These are phyloP conservation scores for Heliconius ethilla DNA, from an alignment of 2,888 invertebrate genomes.

Conservation along the genomic window DNA sequence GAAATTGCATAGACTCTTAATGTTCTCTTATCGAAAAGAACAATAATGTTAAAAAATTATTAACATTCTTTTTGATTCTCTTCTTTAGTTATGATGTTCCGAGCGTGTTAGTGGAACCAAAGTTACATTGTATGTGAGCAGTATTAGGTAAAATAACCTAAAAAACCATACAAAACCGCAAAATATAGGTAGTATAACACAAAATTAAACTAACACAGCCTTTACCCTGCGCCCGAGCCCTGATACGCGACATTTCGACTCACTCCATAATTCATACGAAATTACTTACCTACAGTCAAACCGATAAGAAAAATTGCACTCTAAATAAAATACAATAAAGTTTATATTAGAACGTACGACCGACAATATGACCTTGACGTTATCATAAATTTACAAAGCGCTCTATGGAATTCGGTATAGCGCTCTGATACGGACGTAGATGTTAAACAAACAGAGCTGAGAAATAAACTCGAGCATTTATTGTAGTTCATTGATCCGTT, in stretches of 20 bases:
- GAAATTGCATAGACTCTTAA: background rate
- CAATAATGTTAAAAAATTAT: too few relatives aligned
- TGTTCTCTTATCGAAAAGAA: too few relatives aligned
- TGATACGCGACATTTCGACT: slow-evolving; percentile 5
- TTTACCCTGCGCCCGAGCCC: slow-evolving; percentile 4
- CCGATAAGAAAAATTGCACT: background rate
- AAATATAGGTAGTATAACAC: background rate
- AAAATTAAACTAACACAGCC: background rate
- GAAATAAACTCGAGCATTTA: slow-evolving; percentile 1
- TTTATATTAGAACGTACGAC: background rate
- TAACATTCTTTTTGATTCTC: too few relatives aligned
- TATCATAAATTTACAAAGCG: slow-evolving; percentile 38
- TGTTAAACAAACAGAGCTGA: slow-evolving; percentile 30
- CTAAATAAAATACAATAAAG: background rate
- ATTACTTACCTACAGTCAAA: background rate
- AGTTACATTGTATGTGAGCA: too few relatives aligned
- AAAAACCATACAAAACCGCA: background rate
- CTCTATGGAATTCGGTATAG: slow-evolving; percentile 35
- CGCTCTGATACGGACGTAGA: slow-evolving; percentile 29
- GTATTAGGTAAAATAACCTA: too few relatives aligned
- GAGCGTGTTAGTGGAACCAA: too few relatives aligned
- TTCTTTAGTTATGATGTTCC: too few relatives aligned
- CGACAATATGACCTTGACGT: slow-evolving; percentile 32
- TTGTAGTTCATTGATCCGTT: slow-evolving; percentile 18
- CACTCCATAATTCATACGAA: slow-evolving; percentile 8